Evolutionary conservation across 2,113 vertebrate genomes (phyloP).

Genomic region (Toxotes jaculatrix): DNA sequence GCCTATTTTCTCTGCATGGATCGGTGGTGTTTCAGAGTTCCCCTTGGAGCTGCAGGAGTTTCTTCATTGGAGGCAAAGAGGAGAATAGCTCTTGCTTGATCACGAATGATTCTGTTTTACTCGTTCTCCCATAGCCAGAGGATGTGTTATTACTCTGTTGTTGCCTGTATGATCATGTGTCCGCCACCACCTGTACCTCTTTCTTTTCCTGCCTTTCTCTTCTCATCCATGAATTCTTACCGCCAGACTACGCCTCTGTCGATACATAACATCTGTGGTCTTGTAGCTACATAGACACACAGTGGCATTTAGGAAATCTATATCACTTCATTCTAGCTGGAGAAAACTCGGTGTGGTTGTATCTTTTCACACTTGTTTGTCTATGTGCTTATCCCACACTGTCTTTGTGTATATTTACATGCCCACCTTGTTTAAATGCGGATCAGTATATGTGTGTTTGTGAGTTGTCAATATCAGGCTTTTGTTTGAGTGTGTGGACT

Average conservation of each 20-base stretch:
- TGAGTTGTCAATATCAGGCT: conserved; percentile 49
- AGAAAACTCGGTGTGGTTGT: conserved; percentile 30
- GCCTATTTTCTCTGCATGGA: conserved; percentile 2
- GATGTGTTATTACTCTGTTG: not conserved
- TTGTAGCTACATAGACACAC: conserved; percentile 17
- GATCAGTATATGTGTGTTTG: conserved; percentile 49
- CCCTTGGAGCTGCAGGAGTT: not conserved
- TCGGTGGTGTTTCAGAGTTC: not conserved
- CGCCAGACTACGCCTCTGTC: not conserved
- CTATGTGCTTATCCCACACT: conserved; percentile 25
- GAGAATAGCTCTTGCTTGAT: not conserved
- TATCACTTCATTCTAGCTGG: conserved; percentile 52
- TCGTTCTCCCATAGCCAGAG: not conserved
- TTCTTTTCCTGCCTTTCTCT: not conserved
- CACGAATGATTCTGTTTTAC: not conserved
- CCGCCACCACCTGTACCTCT: not conserved
- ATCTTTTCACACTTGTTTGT: conserved; percentile 37
- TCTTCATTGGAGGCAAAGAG: not conserved
- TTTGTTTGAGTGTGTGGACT: conserved; percentile 59
- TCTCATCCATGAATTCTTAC: conserved; percentile 15
- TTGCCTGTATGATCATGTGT: conserved; percentile 20
- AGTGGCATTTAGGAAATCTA: conserved; percentile 71
- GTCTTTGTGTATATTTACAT: conserved; percentile 55
- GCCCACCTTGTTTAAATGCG: conserved; percentile 42
- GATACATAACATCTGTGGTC: conserved; percentile 15